Evolutionary conservation across 2,113 vertebrate genomes (phyloP), one percentile per base, ranked within the genome.

Genomic region (Hirundichthys speculiger): DNA sequence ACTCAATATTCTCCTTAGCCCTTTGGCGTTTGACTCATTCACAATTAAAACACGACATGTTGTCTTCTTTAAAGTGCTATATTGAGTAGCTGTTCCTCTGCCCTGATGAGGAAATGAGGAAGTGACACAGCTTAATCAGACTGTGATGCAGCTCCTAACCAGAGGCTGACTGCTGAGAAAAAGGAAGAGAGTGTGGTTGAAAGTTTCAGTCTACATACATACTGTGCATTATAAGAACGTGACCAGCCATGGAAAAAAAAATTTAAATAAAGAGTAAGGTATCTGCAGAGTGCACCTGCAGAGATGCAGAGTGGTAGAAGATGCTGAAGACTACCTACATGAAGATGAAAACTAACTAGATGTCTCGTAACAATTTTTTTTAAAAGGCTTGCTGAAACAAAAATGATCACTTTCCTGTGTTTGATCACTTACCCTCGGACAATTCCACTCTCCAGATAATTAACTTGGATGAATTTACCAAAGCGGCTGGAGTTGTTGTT

Each of bases 401-500:
- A 25, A 3, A 18, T 3, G 62, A 10, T 43, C 50, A 41, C 2
- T 1, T 8, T 30, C 3, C 2, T 2, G 1, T 41, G 48, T 30
- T 6, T 15, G 46, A 60, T 50, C 57, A 92, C 97, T 96, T 60
- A 99, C 98, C 98, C 98, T 72, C 98, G 86, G 66, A 99, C 98
- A 20, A 99, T 93, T 11, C 97, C 97, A 0, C 91, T 98, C 82
- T 98, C 97, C 68, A 99, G 92, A 72, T 99, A 99, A 88, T 96
- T 98, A 80, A 99, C 98, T 88, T 99, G 98, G 86, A 99, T 99
- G 84, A 99, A 99, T 82, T 99, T 99, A 47, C 98, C 97, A 48
- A 99, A 99, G n/a, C 98, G 95, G 80, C 98, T 99, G 78, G 98
- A 99, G 88, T 99, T 99, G 89, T 99, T 97, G 92, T 99, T 99